phyloP scores from a whole-genome alignment of 1,140 invertebrate species.

The Fopius arisanus region DNA sequence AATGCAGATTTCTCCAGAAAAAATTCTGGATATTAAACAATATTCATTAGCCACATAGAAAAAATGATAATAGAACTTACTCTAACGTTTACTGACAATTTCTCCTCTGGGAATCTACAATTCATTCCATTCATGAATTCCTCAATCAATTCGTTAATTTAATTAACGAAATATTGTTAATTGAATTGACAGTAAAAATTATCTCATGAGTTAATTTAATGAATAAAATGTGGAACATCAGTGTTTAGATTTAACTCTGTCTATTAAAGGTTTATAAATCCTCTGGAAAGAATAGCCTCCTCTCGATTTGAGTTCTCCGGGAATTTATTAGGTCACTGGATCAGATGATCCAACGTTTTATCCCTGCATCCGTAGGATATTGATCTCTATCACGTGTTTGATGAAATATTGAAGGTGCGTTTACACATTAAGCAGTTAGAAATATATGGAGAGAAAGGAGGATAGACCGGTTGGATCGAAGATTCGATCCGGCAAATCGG shows the following conservation, averaged over 20 bases:
- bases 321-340: conserved; percentile 47
- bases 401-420: conserved; percentile 10
- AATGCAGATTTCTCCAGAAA: too few species aligned
- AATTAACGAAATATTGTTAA: too few species aligned
- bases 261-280: too few species aligned
- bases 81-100: neutral
- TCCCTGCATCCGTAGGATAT: conserved; percentile 1
- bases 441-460: conserved; percentile 36
- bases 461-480: conserved; percentile 27
- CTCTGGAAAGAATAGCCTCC: too few species aligned
- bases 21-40: too few species aligned
- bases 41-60: too few species aligned
- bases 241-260: too few species aligned
- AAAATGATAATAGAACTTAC: too few species aligned
- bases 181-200: too few species aligned
- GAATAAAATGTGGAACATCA: too few species aligned
- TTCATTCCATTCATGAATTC: neutral
- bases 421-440: conserved; percentile 6
- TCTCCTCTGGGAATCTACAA: neutral
- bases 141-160: neutral
- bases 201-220: too few species aligned
- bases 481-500: conserved; percentile 28
- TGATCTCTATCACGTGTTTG: neutral
- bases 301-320: neutral
- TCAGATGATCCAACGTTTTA: conserved; percentile 32